Conservation (phyloP, 2,888 invertebrate genomes). For the Monochamus alternatus region DNA sequence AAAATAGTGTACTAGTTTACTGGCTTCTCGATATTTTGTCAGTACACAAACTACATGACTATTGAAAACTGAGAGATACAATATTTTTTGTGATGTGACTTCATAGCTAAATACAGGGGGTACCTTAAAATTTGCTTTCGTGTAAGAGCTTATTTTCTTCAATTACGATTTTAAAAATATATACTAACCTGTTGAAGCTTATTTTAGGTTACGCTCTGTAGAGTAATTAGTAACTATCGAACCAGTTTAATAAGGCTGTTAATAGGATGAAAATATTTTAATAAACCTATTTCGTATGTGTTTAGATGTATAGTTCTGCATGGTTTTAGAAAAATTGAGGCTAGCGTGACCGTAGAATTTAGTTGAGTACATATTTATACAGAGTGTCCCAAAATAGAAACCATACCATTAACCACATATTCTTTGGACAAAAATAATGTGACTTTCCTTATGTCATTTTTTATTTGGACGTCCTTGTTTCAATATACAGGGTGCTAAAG, state of each 20-base stretch:
- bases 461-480: no score
- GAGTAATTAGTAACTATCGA: slow-evolving; percentile 46
- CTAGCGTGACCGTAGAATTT: slow-evolving; percentile 9
- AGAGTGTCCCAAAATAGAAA: no score
- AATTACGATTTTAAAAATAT: no score
- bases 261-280: slow-evolving; percentile 48
- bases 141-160: background rate
- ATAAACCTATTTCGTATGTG: slow-evolving; percentile 29
- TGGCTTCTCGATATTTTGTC: slow-evolving; percentile 22
- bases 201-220: slow-evolving; percentile 25
- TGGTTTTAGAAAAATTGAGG: slow-evolving; percentile 8
- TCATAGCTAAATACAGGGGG: slow-evolving; percentile 22
- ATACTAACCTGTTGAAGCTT: background rate
- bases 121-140: slow-evolving; percentile 6
- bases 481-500: no score
- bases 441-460: no score
- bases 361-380: background rate
- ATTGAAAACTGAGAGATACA: slow-evolving; percentile 21
- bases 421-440: no score
- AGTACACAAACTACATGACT: slow-evolving; percentile 18
- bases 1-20: slow-evolving; percentile 10
- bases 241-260: slow-evolving; percentile 59
- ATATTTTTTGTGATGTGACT: slow-evolving; percentile 32
- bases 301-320: slow-evolving; percentile 17
- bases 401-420: no score